A percentile compares a stretch with the other conserved stretches of the same genome.
Conservation (phyloP, 2,797 vertebrate species). For the Atherinosoma microstoma region DNA sequence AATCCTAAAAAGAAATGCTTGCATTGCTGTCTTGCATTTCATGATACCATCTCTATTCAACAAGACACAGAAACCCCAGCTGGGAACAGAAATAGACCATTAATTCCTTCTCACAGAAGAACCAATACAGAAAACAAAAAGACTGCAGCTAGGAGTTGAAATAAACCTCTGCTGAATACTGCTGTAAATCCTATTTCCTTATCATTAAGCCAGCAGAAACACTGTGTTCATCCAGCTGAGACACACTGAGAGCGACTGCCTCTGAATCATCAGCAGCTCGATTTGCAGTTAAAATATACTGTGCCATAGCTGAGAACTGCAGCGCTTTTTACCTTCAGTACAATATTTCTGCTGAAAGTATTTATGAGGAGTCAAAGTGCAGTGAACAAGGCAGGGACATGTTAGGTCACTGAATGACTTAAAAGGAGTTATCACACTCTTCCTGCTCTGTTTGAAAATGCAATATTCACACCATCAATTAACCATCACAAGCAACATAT, state of each 20-base stretch:
- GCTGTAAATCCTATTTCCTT: constrained; percentile 69
- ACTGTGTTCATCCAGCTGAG: constrained; percentile 61
- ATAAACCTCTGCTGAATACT: constrained; percentile 67
- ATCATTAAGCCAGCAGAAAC: constrained; percentile 71
- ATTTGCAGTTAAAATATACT: constrained; percentile 47
- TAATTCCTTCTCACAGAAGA: constrained; percentile 47
- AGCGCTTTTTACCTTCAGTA: constrained; percentile 26
- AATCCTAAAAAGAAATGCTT: constrained; percentile 7
- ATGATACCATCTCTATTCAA: constrained; percentile 32
- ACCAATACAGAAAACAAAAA: constrained; percentile 52
- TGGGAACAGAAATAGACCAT: constrained; percentile 52
- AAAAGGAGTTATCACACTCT: constrained; percentile 10
- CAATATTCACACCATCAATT: constrained; percentile 7
- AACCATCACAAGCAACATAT: constrained; percentile 17
- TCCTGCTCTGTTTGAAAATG: constrained; percentile 5
- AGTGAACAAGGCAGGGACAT: constrained; percentile 35
- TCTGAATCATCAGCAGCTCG: constrained; percentile 61
- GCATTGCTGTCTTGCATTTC: constrained; percentile 19
- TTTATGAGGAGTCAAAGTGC: constrained; percentile 62
- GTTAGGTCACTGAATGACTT: constrained; percentile 37
- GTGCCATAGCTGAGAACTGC: constrained; percentile 13
- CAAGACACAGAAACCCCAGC: constrained; percentile 19
- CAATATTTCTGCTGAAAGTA: constrained; percentile 19
- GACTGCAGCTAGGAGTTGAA: constrained; percentile 50
- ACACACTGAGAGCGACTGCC: constrained; percentile 51